A percentile compares a stretch with the other conserved stretches of the same genome.
phyloP scores from a whole-genome alignment of 2,888 invertebrate species.

The Muschampia plurimacula region DNA sequence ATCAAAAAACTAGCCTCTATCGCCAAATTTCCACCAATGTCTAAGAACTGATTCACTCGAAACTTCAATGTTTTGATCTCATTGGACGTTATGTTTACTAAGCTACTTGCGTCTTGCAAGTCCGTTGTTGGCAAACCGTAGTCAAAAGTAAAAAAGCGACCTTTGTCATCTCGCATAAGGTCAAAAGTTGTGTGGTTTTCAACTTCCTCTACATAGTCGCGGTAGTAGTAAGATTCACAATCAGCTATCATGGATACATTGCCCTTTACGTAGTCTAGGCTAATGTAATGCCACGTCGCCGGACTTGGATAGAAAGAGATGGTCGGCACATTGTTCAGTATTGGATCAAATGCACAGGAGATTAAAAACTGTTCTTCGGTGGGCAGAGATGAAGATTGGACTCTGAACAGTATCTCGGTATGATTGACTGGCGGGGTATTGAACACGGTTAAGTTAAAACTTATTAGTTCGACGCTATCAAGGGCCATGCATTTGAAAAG shows the following conservation, averaged over 20 bases:
- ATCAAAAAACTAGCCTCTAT: slow-evolving; percentile 90
- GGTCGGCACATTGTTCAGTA: slow-evolving; percentile 62
- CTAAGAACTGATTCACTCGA: slow-evolving; percentile 88
- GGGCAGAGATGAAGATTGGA: slow-evolving; percentile 84
- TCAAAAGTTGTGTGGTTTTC: slow-evolving; percentile 64
- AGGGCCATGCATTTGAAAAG: slow-evolving; percentile 82
- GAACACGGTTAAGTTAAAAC: slow-evolving; percentile 70
- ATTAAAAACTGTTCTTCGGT: slow-evolving; percentile 77
- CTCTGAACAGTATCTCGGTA: slow-evolving; percentile 65
- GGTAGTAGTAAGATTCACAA: slow-evolving; percentile 66
- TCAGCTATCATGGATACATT: slow-evolving; percentile 62
- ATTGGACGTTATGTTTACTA: slow-evolving; percentile 88
- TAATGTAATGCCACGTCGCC: slow-evolving; percentile 86
- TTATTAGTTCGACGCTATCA: slow-evolving; percentile 63
- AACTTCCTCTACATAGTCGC: slow-evolving; percentile 58
- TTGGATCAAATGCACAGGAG: slow-evolving; percentile 78
- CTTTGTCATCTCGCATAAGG: slow-evolving; percentile 86
- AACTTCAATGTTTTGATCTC: slow-evolving; percentile 89
- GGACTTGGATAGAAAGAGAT: slow-evolving; percentile 84
- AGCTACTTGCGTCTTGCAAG: slow-evolving; percentile 87
- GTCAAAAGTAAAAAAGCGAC: slow-evolving; percentile 91
- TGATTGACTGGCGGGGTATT: slow-evolving; percentile 61
- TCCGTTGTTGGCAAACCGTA: slow-evolving; percentile 89
- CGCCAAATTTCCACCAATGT: slow-evolving; percentile 92
- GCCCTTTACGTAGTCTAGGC: slow-evolving; percentile 55